These are phyloP conservation scores for Etheostoma nigrum DNA, from an alignment of 2,797 vertebrate genomes.

Conservation along the genomic window DNA sequence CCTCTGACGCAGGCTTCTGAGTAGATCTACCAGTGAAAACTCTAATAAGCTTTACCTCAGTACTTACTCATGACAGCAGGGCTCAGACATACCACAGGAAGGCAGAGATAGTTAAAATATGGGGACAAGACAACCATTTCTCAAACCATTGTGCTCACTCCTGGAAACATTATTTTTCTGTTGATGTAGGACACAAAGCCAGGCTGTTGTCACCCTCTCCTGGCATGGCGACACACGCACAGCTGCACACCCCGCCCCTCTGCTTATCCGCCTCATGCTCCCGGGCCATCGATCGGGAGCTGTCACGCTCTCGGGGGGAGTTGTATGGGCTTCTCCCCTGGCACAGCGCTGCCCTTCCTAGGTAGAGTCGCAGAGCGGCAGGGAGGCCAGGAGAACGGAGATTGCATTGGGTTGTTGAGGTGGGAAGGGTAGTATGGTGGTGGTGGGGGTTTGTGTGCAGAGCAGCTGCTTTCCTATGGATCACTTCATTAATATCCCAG, in stretches of 20 bases:
- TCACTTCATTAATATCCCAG: conserved; percentile 85
- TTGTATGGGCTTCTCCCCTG: conserved; percentile 61
- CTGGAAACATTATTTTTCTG: conserved; percentile 68
- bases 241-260: conserved; percentile 68
- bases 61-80: conserved; percentile 59
- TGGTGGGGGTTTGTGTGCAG: conserved; percentile 33
- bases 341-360: conserved; percentile 67
- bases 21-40: conserved; percentile 51
- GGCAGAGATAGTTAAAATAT: conserved; percentile 69
- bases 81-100: conserved; percentile 47
- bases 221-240: conserved; percentile 76
- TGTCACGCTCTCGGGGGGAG: conserved; percentile 67
- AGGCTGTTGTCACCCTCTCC: conserved; percentile 80
- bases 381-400: conserved; percentile 53
- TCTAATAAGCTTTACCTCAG: conserved; percentile 70
- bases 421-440: conserved; percentile 27
- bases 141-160: conserved; percentile 62
- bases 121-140: conserved; percentile 60
- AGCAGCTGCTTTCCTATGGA: conserved; percentile 84
- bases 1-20: conserved; percentile 41
- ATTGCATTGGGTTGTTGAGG: conserved; percentile 53
- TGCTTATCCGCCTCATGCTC: conserved; percentile 64
- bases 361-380: conserved; percentile 55
- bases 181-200: conserved; percentile 73
- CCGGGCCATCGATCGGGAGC: conserved; percentile 72